A percentile compares a stretch with the other conserved stretches of the same genome.
phyloP scores from a whole-genome alignment of 2,888 invertebrate genomes.

The Diarsia mendica region DNA sequence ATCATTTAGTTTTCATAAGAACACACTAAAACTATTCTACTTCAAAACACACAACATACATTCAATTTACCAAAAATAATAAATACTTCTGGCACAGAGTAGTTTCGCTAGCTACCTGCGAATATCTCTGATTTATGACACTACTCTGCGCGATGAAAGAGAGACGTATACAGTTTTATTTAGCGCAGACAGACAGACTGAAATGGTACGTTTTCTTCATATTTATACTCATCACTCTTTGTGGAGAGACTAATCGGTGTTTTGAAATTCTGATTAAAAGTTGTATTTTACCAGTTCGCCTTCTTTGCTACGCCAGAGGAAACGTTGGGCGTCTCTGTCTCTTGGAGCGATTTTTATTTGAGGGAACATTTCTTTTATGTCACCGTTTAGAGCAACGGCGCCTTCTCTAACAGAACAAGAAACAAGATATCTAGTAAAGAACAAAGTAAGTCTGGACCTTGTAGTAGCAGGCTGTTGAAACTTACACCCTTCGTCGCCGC shows the following conservation, averaged over 20 bases:
- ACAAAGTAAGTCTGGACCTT: too few species aligned
- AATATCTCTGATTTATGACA: conserved; percentile 57
- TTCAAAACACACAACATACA: conserved; percentile 21
- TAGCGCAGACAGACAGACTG: conserved; percentile 38
- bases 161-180: conserved; percentile 56
- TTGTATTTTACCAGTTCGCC: conserved; percentile 1
- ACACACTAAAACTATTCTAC: not conserved
- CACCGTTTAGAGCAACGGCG: too few species aligned
- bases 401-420: too few species aligned
- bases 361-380: too few species aligned
- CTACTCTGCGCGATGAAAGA: conserved; percentile 52
- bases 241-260: conserved; percentile 34
- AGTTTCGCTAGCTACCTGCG: conserved; percentile 36
- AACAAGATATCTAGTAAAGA: too few species aligned
- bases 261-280: conserved; percentile 42
- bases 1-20: not conserved
- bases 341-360: too few species aligned
- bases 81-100: conserved; percentile 36
- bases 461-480: too few species aligned
- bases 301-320: too few species aligned
- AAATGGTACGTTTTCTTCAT: conserved; percentile 34
- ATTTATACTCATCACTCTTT: conserved; percentile 40
- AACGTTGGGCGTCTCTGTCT: too few species aligned
- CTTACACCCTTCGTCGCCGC: too few species aligned
- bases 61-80: conserved; percentile 55